phyloP scores from a whole-genome alignment of 2,113 vertebrate genomes.

The Sylvietta virens region DNA sequence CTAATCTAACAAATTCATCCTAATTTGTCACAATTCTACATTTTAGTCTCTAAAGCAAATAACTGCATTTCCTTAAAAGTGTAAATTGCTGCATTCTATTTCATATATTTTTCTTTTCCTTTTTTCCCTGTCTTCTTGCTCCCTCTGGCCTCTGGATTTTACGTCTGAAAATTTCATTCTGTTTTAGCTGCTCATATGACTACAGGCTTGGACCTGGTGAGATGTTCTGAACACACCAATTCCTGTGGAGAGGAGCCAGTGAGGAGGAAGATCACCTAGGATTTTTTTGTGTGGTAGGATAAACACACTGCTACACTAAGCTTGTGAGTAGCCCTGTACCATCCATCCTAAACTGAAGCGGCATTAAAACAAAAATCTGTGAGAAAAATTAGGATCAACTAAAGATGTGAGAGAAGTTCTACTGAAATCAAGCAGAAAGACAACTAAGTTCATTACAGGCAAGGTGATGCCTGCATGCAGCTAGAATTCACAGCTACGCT shows the following conservation, averaged over 20 bases:
- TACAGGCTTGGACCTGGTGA: not conserved
- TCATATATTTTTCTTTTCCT: not conserved
- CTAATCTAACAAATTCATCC: not conserved
- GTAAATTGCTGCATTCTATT: not conserved
- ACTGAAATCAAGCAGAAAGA: not conserved
- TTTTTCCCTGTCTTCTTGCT: not conserved
- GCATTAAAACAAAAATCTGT: not conserved
- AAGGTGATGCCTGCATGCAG: not conserved
- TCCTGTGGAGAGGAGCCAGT: not conserved
- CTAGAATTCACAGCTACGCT: not conserved
- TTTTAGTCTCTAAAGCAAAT: not conserved
- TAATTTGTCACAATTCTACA: not conserved
- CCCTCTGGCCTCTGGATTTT: not conserved
- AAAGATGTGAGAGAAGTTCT: not conserved
- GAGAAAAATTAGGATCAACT: not conserved
- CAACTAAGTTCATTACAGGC: not conserved
- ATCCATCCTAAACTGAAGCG: not conserved
- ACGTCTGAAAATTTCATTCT: not conserved
- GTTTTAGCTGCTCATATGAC: not conserved
- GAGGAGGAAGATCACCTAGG: not conserved
- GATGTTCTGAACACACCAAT: not conserved
- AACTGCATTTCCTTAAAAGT: not conserved
- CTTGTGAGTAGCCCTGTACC: not conserved
- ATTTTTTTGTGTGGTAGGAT: not conserved
- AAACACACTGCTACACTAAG: not conserved